A percentile compares a stretch with the other conserved stretches of the same genome.
Conservation (phyloP, 2,113 vertebrate genomes). For the Odocoileus virginianus region DNA sequence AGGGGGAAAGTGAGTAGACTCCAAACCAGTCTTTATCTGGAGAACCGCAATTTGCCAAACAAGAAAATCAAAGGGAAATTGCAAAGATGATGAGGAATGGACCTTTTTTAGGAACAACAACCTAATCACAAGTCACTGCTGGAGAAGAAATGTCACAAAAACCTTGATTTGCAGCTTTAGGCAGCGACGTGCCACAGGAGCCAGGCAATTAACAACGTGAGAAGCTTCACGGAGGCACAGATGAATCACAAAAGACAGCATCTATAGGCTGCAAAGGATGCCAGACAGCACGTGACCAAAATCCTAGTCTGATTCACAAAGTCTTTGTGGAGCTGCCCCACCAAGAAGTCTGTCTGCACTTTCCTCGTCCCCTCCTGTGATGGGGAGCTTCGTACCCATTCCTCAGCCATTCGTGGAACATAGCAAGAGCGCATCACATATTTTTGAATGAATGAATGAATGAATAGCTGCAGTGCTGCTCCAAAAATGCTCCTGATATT, state of each 20-base stretch:
- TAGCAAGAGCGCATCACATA: background rate
- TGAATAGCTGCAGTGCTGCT: background rate
- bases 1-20: conserved; percentile 46
- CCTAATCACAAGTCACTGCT: conserved; percentile 73
- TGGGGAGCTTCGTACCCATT: background rate
- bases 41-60: conserved; percentile 74
- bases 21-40: conserved; percentile 64
- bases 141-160: conserved; percentile 68
- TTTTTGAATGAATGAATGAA: background rate
- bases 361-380: background rate
- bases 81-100: conserved; percentile 70
- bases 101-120: conserved; percentile 74
- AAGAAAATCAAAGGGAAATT: conserved; percentile 77
- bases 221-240: conserved; percentile 26
- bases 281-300: background rate
- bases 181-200: conserved; percentile 64
- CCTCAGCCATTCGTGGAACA: background rate
- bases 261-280: background rate
- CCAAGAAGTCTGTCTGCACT: background rate
- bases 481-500: background rate
- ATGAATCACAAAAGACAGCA: conserved; percentile 24
- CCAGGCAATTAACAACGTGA: conserved; percentile 71
- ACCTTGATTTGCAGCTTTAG: conserved; percentile 73
- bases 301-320: background rate
- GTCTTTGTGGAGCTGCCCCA: background rate